Base-by-base conservation (phyloP, 35 echinoderm and acorn worm genomes). In the Stichopus chloronotus region DNA sequence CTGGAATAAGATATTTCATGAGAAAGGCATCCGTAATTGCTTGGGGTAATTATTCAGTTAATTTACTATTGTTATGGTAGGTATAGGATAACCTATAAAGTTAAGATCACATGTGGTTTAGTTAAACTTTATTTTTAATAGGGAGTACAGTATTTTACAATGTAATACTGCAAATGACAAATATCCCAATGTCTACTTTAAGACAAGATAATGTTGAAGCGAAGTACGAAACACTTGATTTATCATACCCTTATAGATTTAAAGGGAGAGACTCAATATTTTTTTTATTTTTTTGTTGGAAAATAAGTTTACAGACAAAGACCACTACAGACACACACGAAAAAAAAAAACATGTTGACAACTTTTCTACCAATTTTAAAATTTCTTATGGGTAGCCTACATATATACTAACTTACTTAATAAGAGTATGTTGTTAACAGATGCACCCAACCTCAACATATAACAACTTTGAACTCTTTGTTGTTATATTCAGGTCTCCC, bases 1-100 rank as follows among this genome's bases (percentile, higher is more conserved):
- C 91, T 56, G 56, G 72, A 4, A 53, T 92, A 16, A 59, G 6
- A 0, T 20, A 61, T 55, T 92, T 92, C 57, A 79, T 92, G 74
- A 20, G 11, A 52, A 92, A 92, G 30, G 88, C 88, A 55, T 77
- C 60, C n/a, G 7, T 91, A 21, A 30, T 23, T 72, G 88, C 88
- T 9, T 91, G 68, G 65, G 88, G 88, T 91, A 78, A 91, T 23
- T 43, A 79, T 7, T 22, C 14, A 19, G 14, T 79, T 13, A 19
- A 79, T 79, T 58, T 3, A 17, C 9, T 87, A 7, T 57, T 9
- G 0, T 59, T 6, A 65, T 88, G 6, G 1, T 88, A 10, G 30
- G 30, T 23, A 59, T 7, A 59, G 11, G 6, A 13, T 83, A 83
- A 30, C 16, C 5, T 6, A 14, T 30, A 43, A 43, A 43, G 0